These are phyloP conservation scores for Amblyornis subalaris DNA, from an alignment of 2,113 vertebrate genomes.

Conservation along the genomic window DNA sequence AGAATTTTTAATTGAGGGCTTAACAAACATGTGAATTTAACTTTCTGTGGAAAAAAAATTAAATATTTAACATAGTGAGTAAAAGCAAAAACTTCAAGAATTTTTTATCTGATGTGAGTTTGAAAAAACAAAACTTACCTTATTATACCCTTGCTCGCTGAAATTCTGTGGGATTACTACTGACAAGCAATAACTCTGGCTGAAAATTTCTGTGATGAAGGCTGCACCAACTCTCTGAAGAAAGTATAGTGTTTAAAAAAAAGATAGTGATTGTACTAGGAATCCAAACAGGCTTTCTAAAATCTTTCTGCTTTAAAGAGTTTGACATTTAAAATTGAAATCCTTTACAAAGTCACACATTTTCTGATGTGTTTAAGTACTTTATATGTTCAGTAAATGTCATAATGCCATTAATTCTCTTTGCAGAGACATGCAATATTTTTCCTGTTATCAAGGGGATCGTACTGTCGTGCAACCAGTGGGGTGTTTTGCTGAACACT, in stretches of 20 bases:
- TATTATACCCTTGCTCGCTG: background rate
- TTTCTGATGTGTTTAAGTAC: constrained; percentile 56
- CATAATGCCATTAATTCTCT: constrained; percentile 65
- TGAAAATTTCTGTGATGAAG: background rate
- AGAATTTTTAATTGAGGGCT: background rate
- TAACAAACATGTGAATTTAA: background rate
- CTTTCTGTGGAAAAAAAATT: background rate
- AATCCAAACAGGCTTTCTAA: constrained; percentile 44
- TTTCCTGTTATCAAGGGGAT: constrained; percentile 3
- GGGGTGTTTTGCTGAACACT: background rate
- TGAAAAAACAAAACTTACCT: background rate
- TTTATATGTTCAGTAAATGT: constrained; percentile 65
- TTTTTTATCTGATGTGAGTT: background rate
- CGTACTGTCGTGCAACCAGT: background rate
- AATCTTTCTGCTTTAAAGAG: constrained; percentile 31
- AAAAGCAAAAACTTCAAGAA: background rate
- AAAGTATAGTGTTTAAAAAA: background rate
- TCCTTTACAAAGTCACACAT: constrained; percentile 59
- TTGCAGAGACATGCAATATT: constrained; percentile 49
- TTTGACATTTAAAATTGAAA: constrained; percentile 68
- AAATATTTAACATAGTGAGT: background rate
- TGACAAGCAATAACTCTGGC: background rate
- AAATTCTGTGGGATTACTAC: background rate
- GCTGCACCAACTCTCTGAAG: background rate
- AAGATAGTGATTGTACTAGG: background rate